Conservation (phyloP, 35 echinoderm and acorn worm genomes). For the Hemicentrotus pulcherrimus region DNA sequence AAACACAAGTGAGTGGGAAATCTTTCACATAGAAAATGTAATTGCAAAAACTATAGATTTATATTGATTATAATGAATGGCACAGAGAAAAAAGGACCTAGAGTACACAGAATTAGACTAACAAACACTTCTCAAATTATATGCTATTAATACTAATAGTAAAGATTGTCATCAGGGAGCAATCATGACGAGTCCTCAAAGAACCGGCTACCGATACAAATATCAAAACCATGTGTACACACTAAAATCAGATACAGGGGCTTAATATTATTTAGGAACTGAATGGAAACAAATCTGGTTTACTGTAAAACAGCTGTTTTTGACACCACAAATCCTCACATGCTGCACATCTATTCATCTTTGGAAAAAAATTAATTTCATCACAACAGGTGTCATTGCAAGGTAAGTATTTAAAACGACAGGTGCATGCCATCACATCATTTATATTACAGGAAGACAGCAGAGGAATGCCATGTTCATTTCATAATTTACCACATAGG, state of each 20-base stretch:
- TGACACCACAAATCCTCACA: neutral
- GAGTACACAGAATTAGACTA: too few relatives aligned
- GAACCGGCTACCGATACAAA: too few relatives aligned
- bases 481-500: neutral
- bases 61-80: too few relatives aligned
- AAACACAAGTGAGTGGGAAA: neutral
- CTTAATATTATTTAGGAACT: neutral
- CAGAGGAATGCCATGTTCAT: neutral
- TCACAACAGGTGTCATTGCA: neutral
- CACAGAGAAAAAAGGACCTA: too few relatives aligned
- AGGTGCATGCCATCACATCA: neutral
- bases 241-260: neutral
- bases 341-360: neutral
- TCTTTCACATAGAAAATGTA: too few relatives aligned
- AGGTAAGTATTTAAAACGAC: conserved; percentile 3
- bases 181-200: too few relatives aligned
- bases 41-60: too few relatives aligned
- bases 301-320: neutral
- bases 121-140: too few relatives aligned
- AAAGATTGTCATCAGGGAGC: too few relatives aligned
- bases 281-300: neutral
- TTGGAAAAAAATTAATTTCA: neutral
- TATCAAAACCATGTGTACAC: too few relatives aligned
- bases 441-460: neutral
- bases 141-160: too few relatives aligned